Base-by-base conservation (phyloP, 1,140 invertebrate genomes). In the Belonocnema kinseyi region DNA sequence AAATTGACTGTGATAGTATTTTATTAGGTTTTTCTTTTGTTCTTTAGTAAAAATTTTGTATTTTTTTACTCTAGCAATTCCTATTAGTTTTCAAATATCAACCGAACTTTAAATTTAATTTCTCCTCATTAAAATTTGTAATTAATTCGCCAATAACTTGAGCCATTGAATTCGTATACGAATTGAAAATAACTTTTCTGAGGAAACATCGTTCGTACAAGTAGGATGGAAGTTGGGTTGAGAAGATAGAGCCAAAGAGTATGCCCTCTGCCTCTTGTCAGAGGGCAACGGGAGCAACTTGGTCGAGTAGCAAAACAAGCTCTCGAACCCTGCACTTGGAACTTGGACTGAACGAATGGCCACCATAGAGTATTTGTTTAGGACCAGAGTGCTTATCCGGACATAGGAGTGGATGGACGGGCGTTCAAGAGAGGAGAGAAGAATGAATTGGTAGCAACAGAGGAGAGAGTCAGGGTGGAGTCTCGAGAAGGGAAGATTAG, bases 341-440 rank as follows among this genome's bases (percentile, higher is more conserved):
- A n/a, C 61, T 66, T 33, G 61, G 61, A 66, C 61, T 66, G 5
- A 66, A 13, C 61, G 21, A 66, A 66, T 33, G 61, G 61, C 61
- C 61, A 33, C 16, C 61, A 66, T 66, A 66, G 61, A 66, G 61
- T 66, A 66, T 66, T 66, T 66, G 61, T 66, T 66, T 66, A 72
- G 71, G 71, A 52, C 17, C 50, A 51, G 19, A 72, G 71, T 52
- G 50, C 52, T 46, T 73, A 33, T 46, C 72, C 33, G 73, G 13
- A 50, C 16, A 73, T 73, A 52, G 54, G 53, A 72, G 61, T 26
- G 11, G 50, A 56, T 74, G 50, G 56, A 46, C 17, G 40, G 53
- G 50, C 19, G 76, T 56, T 74, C 26, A 66, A 33, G 58, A 26
- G 12, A 26, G 56, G 10, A 54, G 53, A 54, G 58, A 11, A 54